Evolutionary conservation across 2,888 invertebrate species (phyloP), one percentile per base, ranked within the genome.

Genomic region (Chloroclystis v-ata): DNA sequence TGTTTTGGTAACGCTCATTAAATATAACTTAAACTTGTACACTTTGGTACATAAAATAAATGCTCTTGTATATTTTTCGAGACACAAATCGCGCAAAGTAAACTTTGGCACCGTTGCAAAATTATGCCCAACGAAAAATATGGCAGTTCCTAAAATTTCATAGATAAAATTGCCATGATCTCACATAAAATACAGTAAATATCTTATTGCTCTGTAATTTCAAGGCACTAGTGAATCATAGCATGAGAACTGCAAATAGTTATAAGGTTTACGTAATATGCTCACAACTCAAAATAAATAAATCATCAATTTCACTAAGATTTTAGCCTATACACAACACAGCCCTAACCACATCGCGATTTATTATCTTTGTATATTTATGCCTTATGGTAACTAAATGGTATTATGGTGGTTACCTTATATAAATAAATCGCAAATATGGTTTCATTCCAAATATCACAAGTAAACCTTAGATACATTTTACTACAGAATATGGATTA

Each of bases 371-470:
- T 20, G 20, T 20, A 20, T 4, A 20, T 20, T 20, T 20, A 20
- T 20, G 20, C 20, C n/a, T n/a, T n/a, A n/a, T 20, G 20, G 20
- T 20, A 20, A 20, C n/a, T n/a, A n/a, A n/a, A n/a, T n/a, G n/a
- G n/a, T 20, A 5, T 20, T 20, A 20, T 20, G 20, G 20, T 20
- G 2, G 5, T 20, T 20, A 20, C 20, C 20, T n/a, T n/a, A 2
- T 8, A 61, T 56, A 35, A 33, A 16, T 3, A 16, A 5, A 5
- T 20, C 10, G 11, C 8, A 35, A 16, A 47, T 56, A 47, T 56
- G 25, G 37, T 16, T 55, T 53, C 57, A 62, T 70, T 69, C 69
- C 75, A 67, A 78, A 81, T 86, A 86, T 86, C 85, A 85, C 85
- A 69, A 51, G 63, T 74, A 74, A 72, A 78, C 75, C 76, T 78